Evolutionary conservation across 92 coral and sea anemone species (phyloP).

Genomic region (Epizoanthus illoricatus): DNA sequence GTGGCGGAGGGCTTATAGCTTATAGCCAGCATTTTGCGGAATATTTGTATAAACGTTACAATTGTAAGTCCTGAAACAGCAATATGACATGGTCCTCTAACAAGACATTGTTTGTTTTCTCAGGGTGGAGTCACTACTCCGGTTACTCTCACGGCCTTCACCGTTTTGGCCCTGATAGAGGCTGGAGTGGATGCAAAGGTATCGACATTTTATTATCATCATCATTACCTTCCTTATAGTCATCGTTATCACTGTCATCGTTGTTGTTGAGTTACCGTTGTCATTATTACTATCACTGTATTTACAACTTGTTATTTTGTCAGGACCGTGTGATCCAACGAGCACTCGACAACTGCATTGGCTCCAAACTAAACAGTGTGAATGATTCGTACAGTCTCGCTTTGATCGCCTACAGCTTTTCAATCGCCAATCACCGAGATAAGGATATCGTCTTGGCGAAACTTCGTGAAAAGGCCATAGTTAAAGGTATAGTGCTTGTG

Average conservation of each 20-base stretch:
- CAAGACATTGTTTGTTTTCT: not conserved
- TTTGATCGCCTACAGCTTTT: conserved; percentile 73
- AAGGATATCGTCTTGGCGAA: conserved; percentile 40
- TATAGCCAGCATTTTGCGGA: too few species aligned
- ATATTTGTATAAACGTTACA: too few species aligned
- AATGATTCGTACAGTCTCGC: conserved; percentile 81
- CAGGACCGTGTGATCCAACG: conserved; percentile 59
- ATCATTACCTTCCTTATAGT: too few species aligned
- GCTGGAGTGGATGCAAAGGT: conserved; percentile 70
- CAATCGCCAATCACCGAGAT: conserved; percentile 61
- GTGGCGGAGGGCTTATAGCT: too few species aligned
- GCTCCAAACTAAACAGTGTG: conserved; percentile 32
- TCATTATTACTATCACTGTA: too few species aligned
- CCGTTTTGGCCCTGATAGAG: conserved; percentile 80
- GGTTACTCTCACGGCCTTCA: conserved; percentile 80
- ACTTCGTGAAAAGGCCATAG: conserved; percentile 66
- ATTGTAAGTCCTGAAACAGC: too few species aligned
- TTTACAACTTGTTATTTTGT: not conserved
- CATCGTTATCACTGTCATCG: not conserved
- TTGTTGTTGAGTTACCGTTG: not conserved
- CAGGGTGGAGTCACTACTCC: conserved; percentile 86
- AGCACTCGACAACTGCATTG: conserved; percentile 68
- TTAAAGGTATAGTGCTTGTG: conserved; percentile 54
- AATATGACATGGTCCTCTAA: not conserved
- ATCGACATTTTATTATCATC: not conserved